Conservation (phyloP, 2,888 invertebrate genomes). For the Lithodes maja region DNA sequence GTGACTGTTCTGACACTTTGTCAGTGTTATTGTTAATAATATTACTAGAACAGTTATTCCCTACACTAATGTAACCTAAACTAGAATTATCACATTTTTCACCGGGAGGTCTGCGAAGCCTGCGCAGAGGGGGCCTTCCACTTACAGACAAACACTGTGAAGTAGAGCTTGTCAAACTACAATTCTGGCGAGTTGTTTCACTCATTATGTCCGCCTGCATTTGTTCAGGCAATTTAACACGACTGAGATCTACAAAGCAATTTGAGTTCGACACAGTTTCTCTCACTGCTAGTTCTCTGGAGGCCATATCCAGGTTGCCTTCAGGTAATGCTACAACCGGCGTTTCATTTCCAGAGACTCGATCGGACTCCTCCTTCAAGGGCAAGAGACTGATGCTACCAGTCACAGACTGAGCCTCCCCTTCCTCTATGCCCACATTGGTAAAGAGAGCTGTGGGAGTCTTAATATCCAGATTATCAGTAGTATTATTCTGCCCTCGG, state of each 20-base stretch:
- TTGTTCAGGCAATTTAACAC: conserved; percentile 50
- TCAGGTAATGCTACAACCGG: conserved; percentile 11
- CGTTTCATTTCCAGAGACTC: conserved; percentile 44
- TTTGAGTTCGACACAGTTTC: conserved; percentile 55
- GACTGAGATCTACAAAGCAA: conserved; percentile 64
- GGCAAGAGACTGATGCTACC: conserved; percentile 28
- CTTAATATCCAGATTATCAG: conserved; percentile 26
- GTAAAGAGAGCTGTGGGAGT: conserved; percentile 34
- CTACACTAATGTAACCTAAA: conserved; percentile 69
- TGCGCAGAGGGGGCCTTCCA: conserved; percentile 58
- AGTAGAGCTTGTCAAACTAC: conserved; percentile 11
- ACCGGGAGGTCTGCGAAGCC: conserved; percentile 61
- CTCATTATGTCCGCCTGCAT: conserved; percentile 43
- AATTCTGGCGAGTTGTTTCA: conserved; percentile 24
- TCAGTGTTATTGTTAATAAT: conserved; percentile 63
- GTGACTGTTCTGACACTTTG: conserved; percentile 62
- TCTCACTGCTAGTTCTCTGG: conserved; percentile 35
- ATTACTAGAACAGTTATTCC: conserved; percentile 67
- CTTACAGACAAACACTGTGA: conserved; percentile 53
- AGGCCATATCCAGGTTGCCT: conserved; percentile 22
- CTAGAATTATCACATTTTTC: conserved; percentile 70
- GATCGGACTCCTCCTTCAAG: conserved; percentile 31
- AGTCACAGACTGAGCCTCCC: conserved; percentile 32
- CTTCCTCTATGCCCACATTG: conserved; percentile 35
- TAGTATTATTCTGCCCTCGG: conserved; percentile 37